Conservation (phyloP, 2,113 vertebrate species). For the Poicephalus meyeri region DNA sequence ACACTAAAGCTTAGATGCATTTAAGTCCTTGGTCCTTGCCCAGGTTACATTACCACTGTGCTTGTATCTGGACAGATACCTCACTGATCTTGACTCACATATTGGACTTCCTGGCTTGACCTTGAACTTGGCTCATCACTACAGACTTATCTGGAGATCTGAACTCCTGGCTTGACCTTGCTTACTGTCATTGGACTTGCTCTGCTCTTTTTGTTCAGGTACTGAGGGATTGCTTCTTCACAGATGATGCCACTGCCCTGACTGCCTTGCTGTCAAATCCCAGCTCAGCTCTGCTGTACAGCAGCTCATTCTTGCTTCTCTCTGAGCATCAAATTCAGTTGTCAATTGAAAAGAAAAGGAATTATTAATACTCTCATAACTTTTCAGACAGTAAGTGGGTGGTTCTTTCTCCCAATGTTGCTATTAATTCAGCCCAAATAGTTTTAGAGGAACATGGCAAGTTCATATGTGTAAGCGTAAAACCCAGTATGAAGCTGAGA, state of each 20-base stretch:
- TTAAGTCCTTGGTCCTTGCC: neutral
- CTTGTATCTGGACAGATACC: neutral
- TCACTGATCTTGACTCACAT: neutral
- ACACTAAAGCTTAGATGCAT: neutral
- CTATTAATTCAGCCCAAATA: neutral
- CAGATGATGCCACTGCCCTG: neutral
- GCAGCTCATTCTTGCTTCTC: neutral
- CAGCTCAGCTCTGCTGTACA: neutral
- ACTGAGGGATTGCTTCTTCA: neutral
- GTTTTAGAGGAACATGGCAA: neutral
- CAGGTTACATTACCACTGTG: neutral
- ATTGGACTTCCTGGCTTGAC: neutral
- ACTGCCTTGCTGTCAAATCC: neutral
- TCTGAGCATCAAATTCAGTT: neutral
- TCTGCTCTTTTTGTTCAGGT: neutral
- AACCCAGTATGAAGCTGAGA: neutral
- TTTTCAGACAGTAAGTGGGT: constrained; percentile 17
- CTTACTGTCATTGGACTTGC: neutral
- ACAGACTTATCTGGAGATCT: neutral
- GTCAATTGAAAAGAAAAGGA: neutral
- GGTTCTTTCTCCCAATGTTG: constrained; percentile 9
- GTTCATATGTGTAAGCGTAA: neutral
- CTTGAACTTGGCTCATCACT: neutral
- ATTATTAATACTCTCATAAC: neutral
- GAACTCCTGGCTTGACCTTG: neutral